Base-by-base conservation (phyloP, 2,113 vertebrate genomes). In the Myxocyprinus asiaticus region DNA sequence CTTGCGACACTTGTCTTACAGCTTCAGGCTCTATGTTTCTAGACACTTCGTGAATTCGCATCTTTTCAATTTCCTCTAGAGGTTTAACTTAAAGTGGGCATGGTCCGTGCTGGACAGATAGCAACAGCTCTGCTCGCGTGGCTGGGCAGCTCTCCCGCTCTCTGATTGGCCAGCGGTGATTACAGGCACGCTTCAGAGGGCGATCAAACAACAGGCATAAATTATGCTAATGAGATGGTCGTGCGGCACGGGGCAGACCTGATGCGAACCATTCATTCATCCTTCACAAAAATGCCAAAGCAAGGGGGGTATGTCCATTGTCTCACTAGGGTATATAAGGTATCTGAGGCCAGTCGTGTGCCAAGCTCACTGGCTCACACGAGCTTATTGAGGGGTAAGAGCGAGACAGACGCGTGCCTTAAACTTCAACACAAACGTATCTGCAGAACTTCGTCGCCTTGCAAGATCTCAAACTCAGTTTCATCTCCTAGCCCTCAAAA, bases 281-380 rank as follows among this genome's bases (percentile, higher is more conserved):
- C 85, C 90, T 88, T 86, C 88, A 86, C 69, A 83, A 82, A 84
- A 81, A 90, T 90, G 89, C 91, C 84, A 82, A 81, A 82, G 67
- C 87, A 84, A 82, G 87, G 87, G 88, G 92, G 90, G 88, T 90
- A 82, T 83, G 86, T 84, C 75, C 89, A 94, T 96, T 97, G 95
- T 97, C 88, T 89, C 66, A 67, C 45, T 89, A 75, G 88, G 69
- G 87, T 95, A 96, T 97, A 97, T 96, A 97, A 96, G 92, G 88
- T 90, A 92, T 84, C 91, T 92, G 94, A 95, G 91, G 95, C 92
- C 94, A 88, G 96, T 95, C 96, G 96, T 98, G 97, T 98, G 97
- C 96, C 97, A 96, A 90, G 94, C 92, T 94, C 91, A 89, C 92
- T 90, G 85, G 92, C 94, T 96, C 95, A 90, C 95, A 95, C 94